Base-by-base conservation (phyloP, 2,113 vertebrate genomes). In the Toxotes chatareus region DNA sequence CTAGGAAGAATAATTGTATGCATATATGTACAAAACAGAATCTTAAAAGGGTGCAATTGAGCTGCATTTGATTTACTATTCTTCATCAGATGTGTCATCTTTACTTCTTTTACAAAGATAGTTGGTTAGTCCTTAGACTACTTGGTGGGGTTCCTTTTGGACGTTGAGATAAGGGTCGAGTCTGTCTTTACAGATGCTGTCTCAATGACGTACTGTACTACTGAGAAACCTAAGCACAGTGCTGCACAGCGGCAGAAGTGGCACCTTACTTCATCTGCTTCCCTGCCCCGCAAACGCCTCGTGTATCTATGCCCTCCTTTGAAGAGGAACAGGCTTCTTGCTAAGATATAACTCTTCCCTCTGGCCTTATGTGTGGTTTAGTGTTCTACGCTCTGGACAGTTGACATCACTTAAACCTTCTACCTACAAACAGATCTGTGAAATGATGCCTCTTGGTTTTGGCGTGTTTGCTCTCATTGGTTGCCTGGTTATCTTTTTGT, bases 1-100 rank as follows among this genome's bases (percentile, higher is more conserved):
- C 86, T 90, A 90, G 82, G 88, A 92, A 80, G 79, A 94, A 88
- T 92, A 93, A 90, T 90, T 94, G 88, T 94, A 93, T 93, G 93
- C 89, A 93, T 91, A 91, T 93, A 90, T 94, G 85, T 93, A 93
- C 86, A 92, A 92, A 91, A 84, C 82, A 82, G 53, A 89, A 89
- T 87, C 84, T 88, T 84, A 88, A 90, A 79, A 88, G 65, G 91
- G 92, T 93, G 85, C 88, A 92, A 87, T 57, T 84, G 83, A 90
- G 78, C 86, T 86, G 82, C 88, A 82, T 89, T 88, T 89, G 57
- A 84, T 82, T 89, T 76, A 82, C 32, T 72, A 36, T 79, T 85
- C 68, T 75, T 88, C 77, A 73, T 85, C 17, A 60, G 86, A 84
- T 86, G 70, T 80, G 60, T 91, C 71, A 27, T 53, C 68, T 88